Conservation (phyloP, 2,888 invertebrate genomes). For the Noctua pronuba region DNA sequence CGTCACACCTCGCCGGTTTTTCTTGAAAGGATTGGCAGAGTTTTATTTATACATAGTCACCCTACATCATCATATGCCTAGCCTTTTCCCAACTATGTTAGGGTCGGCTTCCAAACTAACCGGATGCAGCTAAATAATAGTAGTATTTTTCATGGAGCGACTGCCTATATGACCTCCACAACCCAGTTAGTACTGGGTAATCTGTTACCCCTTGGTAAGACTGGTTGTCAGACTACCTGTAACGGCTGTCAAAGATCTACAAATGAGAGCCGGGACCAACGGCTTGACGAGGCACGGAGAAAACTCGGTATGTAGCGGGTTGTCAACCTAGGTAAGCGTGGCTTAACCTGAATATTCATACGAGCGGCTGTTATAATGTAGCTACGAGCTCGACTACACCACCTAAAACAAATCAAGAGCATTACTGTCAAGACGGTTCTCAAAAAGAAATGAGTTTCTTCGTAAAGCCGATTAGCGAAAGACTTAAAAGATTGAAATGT, state of each 20-base stretch:
- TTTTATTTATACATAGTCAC: background rate
- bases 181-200: too few relatives aligned
- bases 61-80: too few relatives aligned
- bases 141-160: too few relatives aligned
- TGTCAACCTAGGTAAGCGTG: background rate
- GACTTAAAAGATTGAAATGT: slow-evolving; percentile 22
- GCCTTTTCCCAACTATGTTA: background rate
- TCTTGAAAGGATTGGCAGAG: background rate
- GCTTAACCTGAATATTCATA: background rate
- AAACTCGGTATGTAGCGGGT: background rate
- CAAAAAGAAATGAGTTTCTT: slow-evolving; percentile 34
- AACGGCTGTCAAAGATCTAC: too few relatives aligned
- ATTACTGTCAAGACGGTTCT: slow-evolving; percentile 12
- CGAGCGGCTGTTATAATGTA: background rate
- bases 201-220: too few relatives aligned
- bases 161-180: too few relatives aligned
- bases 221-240: too few relatives aligned
- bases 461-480: slow-evolving; percentile 39
- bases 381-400: background rate
- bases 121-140: too few relatives aligned
- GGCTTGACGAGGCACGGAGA: background rate
- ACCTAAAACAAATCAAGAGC: background rate
- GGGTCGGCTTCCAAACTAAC: too few relatives aligned
- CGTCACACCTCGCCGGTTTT: background rate
- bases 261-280: too few relatives aligned